Evolutionary conservation across 2,113 vertebrate genomes (phyloP).

Genomic region (Vidua macroura): DNA sequence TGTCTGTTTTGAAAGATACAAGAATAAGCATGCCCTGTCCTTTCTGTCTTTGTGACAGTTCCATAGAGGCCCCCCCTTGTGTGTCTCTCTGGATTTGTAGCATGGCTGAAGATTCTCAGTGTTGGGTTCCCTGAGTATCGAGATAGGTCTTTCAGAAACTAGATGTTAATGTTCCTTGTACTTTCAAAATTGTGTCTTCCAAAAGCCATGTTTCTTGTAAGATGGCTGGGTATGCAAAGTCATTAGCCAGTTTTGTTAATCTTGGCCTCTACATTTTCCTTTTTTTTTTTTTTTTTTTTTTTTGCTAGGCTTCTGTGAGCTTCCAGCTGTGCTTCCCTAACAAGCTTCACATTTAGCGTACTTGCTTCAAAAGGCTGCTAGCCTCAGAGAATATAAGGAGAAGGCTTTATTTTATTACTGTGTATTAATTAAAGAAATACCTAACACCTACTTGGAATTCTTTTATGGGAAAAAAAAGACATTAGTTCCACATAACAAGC

Average conservation of each 20-base stretch:
- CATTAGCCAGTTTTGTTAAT: slow-evolving; percentile 13
- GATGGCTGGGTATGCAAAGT: neutral
- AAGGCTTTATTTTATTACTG: slow-evolving; percentile 7
- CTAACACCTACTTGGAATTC: neutral
- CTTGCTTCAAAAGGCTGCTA: slow-evolving; percentile 31
- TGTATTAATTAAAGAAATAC: slow-evolving; percentile 38
- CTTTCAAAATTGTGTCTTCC: neutral
- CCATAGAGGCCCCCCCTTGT: neutral
- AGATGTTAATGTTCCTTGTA: neutral
- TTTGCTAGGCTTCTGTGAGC: neutral
- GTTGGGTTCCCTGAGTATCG: neutral
- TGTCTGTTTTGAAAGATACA: neutral
- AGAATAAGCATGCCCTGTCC: neutral
- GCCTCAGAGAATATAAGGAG: slow-evolving; percentile 1
- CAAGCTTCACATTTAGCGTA: slow-evolving; percentile 24
- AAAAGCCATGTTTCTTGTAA: neutral
- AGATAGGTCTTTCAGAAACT: neutral
- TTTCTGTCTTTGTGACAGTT: neutral
- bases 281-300: neutral
- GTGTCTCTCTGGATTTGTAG: neutral
- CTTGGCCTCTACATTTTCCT: neutral
- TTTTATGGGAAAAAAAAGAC: neutral
- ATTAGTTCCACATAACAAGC: neutral
- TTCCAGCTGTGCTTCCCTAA: slow-evolving; percentile 21
- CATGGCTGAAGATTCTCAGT: neutral